Percentiles rank a stretch among this genome's conserved stretches.
Conservation (phyloP, 2,113 vertebrate genomes). For the Syngnathus floridae region DNA sequence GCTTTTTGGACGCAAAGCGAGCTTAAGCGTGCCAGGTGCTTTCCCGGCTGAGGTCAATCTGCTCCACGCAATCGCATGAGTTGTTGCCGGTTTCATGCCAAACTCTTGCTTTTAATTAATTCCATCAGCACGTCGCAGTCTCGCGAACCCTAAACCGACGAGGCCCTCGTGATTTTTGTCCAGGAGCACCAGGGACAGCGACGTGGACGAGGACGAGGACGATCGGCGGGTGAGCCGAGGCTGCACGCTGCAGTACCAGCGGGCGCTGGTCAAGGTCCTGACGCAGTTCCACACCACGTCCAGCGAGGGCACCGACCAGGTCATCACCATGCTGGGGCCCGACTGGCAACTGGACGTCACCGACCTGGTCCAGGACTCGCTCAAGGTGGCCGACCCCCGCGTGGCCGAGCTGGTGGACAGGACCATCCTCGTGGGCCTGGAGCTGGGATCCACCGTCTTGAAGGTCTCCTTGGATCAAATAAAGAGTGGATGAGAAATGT, state of each 20-base stretch:
- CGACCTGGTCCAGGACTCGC: slow-evolving; percentile 89
- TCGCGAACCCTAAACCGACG: no score
- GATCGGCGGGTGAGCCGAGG: slow-evolving; percentile 82
- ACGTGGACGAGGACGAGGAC: slow-evolving; percentile 82
- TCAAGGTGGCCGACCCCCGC: slow-evolving; percentile 82
- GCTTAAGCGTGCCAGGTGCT: background rate
- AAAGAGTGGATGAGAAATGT: no score
- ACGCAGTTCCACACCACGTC: slow-evolving; percentile 97
- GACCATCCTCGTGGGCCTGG: slow-evolving; percentile 82
- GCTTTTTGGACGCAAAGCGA: background rate
- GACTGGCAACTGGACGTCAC: slow-evolving; percentile 99
- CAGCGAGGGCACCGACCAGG: slow-evolving; percentile 84
- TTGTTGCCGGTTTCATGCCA: no score
- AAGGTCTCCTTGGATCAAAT: slow-evolving; percentile 66
- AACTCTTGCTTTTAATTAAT: no score
- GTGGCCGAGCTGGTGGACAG: slow-evolving; percentile 89
- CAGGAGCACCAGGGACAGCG: slow-evolving; percentile 88
- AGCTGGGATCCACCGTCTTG: slow-evolving; percentile 83
- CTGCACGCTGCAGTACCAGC: slow-evolving; percentile 94
- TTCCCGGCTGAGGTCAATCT: background rate
- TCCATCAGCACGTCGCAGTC: no score
- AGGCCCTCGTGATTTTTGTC: background rate
- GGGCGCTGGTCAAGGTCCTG: slow-evolving; percentile 85
- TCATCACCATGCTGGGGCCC: slow-evolving; percentile 95
- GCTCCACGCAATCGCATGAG: no score